Evolutionary conservation across 23 tunicate species (phyloP), one percentile per base, ranked within the genome.

Genomic region (Halocynthia roretzi): DNA sequence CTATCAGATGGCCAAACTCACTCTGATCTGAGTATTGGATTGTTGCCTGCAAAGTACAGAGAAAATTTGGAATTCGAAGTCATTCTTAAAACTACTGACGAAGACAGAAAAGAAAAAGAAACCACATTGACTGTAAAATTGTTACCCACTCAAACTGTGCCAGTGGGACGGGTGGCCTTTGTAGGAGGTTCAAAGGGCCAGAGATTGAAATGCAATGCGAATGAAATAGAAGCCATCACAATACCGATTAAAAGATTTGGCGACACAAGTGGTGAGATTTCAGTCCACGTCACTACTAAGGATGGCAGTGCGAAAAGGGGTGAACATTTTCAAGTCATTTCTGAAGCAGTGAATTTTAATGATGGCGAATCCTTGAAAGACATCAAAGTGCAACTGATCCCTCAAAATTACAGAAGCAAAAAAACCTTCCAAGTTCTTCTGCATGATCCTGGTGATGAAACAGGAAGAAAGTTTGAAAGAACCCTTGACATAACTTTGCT

Each of bases 1-100:
- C 77, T 83, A 22, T 54, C 69, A 0, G 86, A 82, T 78, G 87
- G 83, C 56, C 84, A 82, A 77, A 75, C 64, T 62, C 44, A 31
- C 44, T 31, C 44, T 31, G 44, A 31, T 31, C 44, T 31, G 44
- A 31, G 44, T 10, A 54, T 83, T 53, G 6, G 0, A 8, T 7
- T 76, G 11, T 56, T 83, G 23, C 81, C 81, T 15, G 55, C 67
- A 10, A 10, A 15, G 67, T 83, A 83, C 81, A 83, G 81, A 54
- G 61, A 83, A 48, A 50, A 50, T 8, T 49, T 83, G 0, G 17
- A 65, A 15, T 83, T 71, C 52, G 44, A 31, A 31, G 44, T 31
- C 44, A 31, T 31, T 31, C 44, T 31, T 31, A 31, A 31, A 31
- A 31, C 44, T 31, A 31, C 44, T 31, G 44, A 31, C 44, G 44